Evolutionary conservation across 2,113 vertebrate species (phyloP), one percentile per base, ranked within the genome.

Genomic region (Leptosomus discolor): DNA sequence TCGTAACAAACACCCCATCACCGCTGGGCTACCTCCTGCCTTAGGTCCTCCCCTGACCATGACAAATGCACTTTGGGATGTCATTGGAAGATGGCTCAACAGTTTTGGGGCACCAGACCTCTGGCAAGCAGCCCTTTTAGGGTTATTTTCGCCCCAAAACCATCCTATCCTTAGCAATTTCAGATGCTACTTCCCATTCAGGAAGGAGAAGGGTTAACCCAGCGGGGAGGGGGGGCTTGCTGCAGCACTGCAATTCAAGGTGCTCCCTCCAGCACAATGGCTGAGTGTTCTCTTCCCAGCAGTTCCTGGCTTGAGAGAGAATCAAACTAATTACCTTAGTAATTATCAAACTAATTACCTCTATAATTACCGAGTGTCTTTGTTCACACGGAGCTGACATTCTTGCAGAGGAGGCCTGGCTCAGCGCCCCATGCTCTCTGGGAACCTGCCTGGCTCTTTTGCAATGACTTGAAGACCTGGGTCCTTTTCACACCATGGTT

Each of bases 301-400:
- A 93, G 94, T 76, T 91, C 76, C 54, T 94, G 82, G 94, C 85
- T 94, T 79, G 94, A 96, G 84, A 97, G 93, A 94, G 92, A 97
- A 95, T 85, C 88, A 94, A 96, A 94, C 95, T 97, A 97, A 97
- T 97, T 97, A 96, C 93, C 57, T 97, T 36, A 84, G 92, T 96
- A 96, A 97, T 97, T 97, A 97, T 90, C 85, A 82, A 96, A 95
- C 95, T 97, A 96, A 97, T 97, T 97, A 94, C 92, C 91, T 96
- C 90, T 68, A 87, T 97, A 96, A 97, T 97, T 97, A 96, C 85
- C 39, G 4, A 4, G 90, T 56, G 19, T 94, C 95, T 97, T 93
- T 92, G 95, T 91, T 97, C 91, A 75, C 73, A 8, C 1, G 24
- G 57, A 93, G 79, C 87, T 81, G 87, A 81, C 67, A 57, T 90